Conservation (phyloP, 2,888 invertebrate genomes). For the Dermolepida albohirtum region DNA sequence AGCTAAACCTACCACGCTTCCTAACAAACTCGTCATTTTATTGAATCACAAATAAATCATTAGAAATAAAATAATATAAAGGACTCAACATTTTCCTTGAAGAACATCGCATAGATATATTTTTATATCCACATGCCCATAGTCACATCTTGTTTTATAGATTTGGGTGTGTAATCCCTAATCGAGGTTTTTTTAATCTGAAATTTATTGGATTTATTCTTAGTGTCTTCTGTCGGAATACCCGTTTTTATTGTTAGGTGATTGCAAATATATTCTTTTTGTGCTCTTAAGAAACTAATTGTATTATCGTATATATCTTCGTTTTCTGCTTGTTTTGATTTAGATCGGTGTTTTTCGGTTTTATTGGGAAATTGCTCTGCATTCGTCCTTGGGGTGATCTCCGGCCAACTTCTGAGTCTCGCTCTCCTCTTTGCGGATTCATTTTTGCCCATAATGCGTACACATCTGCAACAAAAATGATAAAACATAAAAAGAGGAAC, state of each 20-base stretch:
- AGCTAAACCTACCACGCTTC: conserved; percentile 63
- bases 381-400: conserved; percentile 48
- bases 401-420: conserved; percentile 36
- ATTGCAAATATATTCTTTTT: conserved; percentile 66
- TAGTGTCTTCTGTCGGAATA: conserved; percentile 63
- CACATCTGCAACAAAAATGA: conserved; percentile 28
- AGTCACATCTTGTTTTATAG: conserved; percentile 71
- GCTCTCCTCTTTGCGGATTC: conserved; percentile 15
- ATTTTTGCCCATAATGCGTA: conserved; percentile 41
- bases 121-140: conserved; percentile 77
- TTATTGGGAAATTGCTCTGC: conserved; percentile 29
- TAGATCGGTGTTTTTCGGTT: conserved; percentile 8
- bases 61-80: background rate
- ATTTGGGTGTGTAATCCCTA: conserved; percentile 79
- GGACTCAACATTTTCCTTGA: conserved; percentile 3
- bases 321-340: conserved; percentile 44
- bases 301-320: conserved; percentile 8
- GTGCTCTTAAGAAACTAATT: conserved; percentile 48
- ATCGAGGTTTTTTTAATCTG: conserved; percentile 71
- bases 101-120: conserved; percentile 28
- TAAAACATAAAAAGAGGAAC: too few species aligned
- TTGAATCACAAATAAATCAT: conserved; percentile 26
- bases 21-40: conserved; percentile 66
- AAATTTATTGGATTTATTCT: conserved; percentile 54
- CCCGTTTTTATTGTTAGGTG: conserved; percentile 71